Evolutionary conservation across 1,140 invertebrate genomes (phyloP), one percentile per base, ranked within the genome.

Genomic region (Conus ventricosus): DNA sequence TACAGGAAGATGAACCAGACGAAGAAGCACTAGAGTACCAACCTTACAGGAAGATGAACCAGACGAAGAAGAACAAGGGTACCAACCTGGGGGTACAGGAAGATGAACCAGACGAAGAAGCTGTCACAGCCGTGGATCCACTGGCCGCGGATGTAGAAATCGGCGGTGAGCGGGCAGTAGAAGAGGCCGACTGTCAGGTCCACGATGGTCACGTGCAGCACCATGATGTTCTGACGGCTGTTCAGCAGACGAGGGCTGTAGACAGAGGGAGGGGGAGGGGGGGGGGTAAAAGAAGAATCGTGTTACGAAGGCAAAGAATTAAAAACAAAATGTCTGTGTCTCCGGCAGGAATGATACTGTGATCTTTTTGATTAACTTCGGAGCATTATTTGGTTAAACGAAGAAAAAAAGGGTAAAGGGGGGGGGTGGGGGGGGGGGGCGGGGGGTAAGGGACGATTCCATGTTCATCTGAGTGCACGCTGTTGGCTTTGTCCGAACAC

Each of bases 71-170:
- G 17, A 20, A 75, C 67, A 75, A 23, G 23, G 13, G n/a, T n/a
- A 78, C 76, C 57, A 63, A 87, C 85, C 75, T 89, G 84, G 17
- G 89, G 89, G 82, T 89, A 88, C 4, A 87, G 71, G 86, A 91
- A 91, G 11, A 89, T 90, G 86, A 89, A 89, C 90, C 90, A 91
- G 23, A 89, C 88, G 75, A 91, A 91, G 87, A 91, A 89, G 81
- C 89, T 90, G 81, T 87, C 83, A 27, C 90, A 91, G 67, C 90
- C 89, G 80, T 91, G 90, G 8, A 83, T 82, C 90, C 90, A 91
- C 60, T 78, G 54, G 1, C 87, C 88, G 17, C 89, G 57, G 13
- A 91, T 53, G 89, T 88, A 91, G 88, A 89, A 91, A 85, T 91
- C 90, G 0, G 90, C 89, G 13, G 89, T 90, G 51, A 91, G 90